Evolutionary conservation across 2,888 invertebrate genomes (phyloP).

Genomic region (Heliconius hortense): DNA sequence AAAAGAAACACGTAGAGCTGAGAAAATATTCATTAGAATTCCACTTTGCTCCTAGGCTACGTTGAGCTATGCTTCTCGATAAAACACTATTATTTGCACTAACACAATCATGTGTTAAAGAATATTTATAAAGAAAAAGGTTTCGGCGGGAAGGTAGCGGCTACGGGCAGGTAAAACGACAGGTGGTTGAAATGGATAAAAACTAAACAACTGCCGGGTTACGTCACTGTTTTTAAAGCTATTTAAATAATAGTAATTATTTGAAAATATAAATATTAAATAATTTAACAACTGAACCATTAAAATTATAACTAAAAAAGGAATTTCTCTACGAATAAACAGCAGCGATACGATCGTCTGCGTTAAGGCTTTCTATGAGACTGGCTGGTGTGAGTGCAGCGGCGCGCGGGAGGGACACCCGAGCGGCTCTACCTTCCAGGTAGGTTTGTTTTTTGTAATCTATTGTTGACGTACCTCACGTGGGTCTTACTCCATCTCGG

Average conservation of each 20-base stretch:
- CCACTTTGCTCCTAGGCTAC: slow-evolving; percentile 50
- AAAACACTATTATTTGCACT: slow-evolving; percentile 32
- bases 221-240: slow-evolving; percentile 53
- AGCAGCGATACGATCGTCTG: slow-evolving; percentile 53
- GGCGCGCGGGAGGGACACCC: slow-evolving; percentile 63
- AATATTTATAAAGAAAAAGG: slow-evolving; percentile 13
- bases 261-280: slow-evolving; percentile 47
- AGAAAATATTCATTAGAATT: slow-evolving; percentile 69
- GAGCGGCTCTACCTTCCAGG: slow-evolving; percentile 70
- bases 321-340: neutral
- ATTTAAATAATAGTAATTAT: slow-evolving; percentile 48
- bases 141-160: slow-evolving; percentile 71
- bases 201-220: slow-evolving; percentile 55
- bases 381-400: slow-evolving; percentile 61
- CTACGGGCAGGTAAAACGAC: slow-evolving; percentile 54
- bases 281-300: slow-evolving; percentile 39
- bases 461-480: slow-evolving; percentile 78
- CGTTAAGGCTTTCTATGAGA: slow-evolving; percentile 63
- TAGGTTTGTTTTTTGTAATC: slow-evolving; percentile 68
- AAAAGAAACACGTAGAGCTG: slow-evolving; percentile 68
- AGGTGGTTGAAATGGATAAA: slow-evolving; percentile 57
- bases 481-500: slow-evolving; percentile 63
- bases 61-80: slow-evolving; percentile 54
- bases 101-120: slow-evolving; percentile 18
- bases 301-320: slow-evolving; percentile 21